Evolutionary conservation across 2,797 vertebrate species (phyloP), one percentile per base, ranked within the genome.

Genomic region (Halcyon leucocephala): DNA sequence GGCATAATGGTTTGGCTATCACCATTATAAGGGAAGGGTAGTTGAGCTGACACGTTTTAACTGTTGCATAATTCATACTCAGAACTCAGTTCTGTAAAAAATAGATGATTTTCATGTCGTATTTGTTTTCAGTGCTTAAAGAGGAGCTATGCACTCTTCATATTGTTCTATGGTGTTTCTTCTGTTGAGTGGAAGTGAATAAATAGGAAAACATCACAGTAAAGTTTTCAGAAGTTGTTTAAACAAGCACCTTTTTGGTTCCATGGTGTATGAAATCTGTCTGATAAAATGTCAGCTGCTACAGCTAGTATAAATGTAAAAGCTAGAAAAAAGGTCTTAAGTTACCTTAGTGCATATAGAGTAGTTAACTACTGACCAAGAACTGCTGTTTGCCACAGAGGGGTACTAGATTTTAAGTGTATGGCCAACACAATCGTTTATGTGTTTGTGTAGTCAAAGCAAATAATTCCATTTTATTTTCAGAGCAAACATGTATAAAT

Each of bases 101-200:
- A 46, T 22, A 39, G 13, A 82, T 42, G 14, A 24, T 67, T 84
- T 52, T 77, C 1, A 16, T 17, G 5, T 55, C 62, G 4, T 39
- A 9, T 57, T 82, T 16, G n/a, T 41, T 92, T 91, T 65, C 24
- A 49, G 17, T 4, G 79, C 26, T 20, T 31, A 46, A 67, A 83
- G 61, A 52, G n/a, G 29, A 25, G 4, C 9, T 82, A 6, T 16
- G 7, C 0, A 0, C 12, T 89, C 31, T 65, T 62, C 24, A 69
- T 79, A 65, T 42, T 69, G 4, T 65, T 67, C 6, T 39, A 29
- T 41, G 46, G 8, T 44, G 91, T 87, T 83, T 67, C 33, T n/a
- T 79, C 69, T 37, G 16, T 9, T 39, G 15, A 61, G 3, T 24
- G 16, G 35, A 49, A 81, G 62, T 37, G 46, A 85, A 66, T 51